Percentiles rank a stretch among this genome's conserved stretches.
Conservation (phyloP, 1,140 invertebrate genomes). For the Brachionus manjavacas region DNA sequence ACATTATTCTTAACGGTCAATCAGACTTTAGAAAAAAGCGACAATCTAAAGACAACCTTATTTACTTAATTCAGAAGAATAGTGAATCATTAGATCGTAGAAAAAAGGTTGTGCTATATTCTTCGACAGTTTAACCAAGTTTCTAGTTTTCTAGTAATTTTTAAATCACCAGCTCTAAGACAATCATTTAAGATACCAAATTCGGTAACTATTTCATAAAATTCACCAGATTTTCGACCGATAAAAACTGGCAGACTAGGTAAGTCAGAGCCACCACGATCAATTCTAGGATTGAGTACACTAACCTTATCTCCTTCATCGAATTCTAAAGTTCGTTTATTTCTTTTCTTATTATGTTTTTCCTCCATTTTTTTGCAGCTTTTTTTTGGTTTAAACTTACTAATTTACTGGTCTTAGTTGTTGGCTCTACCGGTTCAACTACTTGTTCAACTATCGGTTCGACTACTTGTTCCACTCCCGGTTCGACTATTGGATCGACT, state of each 20-base stretch:
- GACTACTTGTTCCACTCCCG: too few relatives aligned
- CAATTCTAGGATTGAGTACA: not conserved
- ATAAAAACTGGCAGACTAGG: not conserved
- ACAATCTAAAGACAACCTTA: not conserved
- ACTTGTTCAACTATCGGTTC: too few relatives aligned
- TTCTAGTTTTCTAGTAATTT: too few relatives aligned
- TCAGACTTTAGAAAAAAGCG: not conserved
- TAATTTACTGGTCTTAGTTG: too few relatives aligned
- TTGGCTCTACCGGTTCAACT: too few relatives aligned
- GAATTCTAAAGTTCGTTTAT: not conserved
- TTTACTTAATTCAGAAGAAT: not conserved
- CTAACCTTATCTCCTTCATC: not conserved
- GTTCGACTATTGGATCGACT: not conserved
- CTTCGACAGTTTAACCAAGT: too few relatives aligned
- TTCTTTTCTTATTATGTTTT: not conserved
- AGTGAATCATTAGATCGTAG: not conserved
- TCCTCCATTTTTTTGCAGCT: constrained; percentile 4
- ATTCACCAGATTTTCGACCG: not conserved
- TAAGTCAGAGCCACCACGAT: not conserved
- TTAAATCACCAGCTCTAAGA: not conserved
- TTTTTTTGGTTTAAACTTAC: not conserved
- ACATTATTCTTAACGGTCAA: not conserved
- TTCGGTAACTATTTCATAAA: not conserved
- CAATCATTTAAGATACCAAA: not conserved
- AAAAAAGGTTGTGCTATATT: not conserved